Percentiles rank a stretch among this genome's conserved stretches.
phyloP scores from a whole-genome alignment of 64 coral and sea anemone genomes.

The Pocillopora verrucosa region DNA sequence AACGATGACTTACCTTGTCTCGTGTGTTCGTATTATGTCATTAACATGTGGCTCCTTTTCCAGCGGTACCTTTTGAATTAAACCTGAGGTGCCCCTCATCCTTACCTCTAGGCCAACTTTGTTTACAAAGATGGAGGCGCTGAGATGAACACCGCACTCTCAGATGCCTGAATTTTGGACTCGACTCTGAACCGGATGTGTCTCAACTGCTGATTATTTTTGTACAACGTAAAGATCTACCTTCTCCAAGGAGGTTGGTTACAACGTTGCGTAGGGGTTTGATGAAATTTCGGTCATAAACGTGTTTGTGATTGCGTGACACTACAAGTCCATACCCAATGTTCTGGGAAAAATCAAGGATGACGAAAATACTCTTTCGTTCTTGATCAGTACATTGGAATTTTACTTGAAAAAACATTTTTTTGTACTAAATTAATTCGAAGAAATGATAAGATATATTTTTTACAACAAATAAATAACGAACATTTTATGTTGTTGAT shows the following conservation, averaged over 20 bases:
- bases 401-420: neutral
- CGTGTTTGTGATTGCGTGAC: neutral
- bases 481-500: neutral
- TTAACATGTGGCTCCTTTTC: conserved; percentile 30
- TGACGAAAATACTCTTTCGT: too few relatives aligned
- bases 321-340: neutral
- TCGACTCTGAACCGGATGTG: conserved; percentile 14
- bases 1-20: neutral
- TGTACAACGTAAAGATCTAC: neutral
- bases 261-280: neutral
- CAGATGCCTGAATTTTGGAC: conserved; percentile 29
- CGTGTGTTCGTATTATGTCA: neutral
- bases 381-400: too few relatives aligned
- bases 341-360: too few relatives aligned
- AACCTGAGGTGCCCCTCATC: conserved; percentile 24
- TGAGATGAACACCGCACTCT: conserved; percentile 5
- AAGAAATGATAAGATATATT: neutral
- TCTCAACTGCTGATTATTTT: neutral
- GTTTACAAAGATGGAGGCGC: conserved; percentile 1
- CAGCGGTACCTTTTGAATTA: conserved; percentile 37
- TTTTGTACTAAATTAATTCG: neutral
- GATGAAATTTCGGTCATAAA: neutral
- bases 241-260: neutral
- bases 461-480: neutral
- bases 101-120: conserved; percentile 25